phyloP scores from a whole-genome alignment of 2,797 vertebrate species.

The Neomorphus geoffroyi region DNA sequence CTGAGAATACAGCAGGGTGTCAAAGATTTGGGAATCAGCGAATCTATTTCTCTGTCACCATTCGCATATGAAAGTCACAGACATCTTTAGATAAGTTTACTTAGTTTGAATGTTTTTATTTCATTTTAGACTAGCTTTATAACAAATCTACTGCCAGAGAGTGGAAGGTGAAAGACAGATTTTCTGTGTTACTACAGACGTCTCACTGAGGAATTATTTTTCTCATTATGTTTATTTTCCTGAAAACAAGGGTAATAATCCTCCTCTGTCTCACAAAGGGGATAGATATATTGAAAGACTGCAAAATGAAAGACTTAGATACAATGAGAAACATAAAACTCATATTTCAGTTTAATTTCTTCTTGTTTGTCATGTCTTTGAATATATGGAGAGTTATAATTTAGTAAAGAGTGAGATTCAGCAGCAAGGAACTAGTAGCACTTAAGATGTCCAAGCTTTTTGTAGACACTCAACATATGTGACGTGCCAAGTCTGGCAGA shows the following conservation, averaged over 20 bases:
- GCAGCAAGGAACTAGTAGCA: background rate
- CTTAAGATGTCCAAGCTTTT: background rate
- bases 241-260: background rate
- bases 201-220: background rate
- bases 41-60: background rate
- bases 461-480: accelerated
- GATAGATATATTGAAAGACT: background rate
- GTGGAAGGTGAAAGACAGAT: background rate
- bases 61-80: background rate
- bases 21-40: background rate
- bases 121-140: background rate
- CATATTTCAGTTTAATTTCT: background rate
- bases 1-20: background rate
- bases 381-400: background rate
- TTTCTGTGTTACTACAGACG: background rate
- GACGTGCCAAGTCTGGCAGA: background rate
- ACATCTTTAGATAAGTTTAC: background rate
- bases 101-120: background rate
- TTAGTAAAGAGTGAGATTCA: background rate
- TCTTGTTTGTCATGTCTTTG: background rate
- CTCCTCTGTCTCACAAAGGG: background rate
- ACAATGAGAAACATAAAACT: background rate
- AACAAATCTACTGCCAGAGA: background rate
- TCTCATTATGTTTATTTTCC: background rate
- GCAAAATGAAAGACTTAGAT: background rate